Evolutionary conservation across 2,888 invertebrate genomes (phyloP), one percentile per base, ranked within the genome.

Genomic region (Hirtodrosophila alboralis): DNA sequence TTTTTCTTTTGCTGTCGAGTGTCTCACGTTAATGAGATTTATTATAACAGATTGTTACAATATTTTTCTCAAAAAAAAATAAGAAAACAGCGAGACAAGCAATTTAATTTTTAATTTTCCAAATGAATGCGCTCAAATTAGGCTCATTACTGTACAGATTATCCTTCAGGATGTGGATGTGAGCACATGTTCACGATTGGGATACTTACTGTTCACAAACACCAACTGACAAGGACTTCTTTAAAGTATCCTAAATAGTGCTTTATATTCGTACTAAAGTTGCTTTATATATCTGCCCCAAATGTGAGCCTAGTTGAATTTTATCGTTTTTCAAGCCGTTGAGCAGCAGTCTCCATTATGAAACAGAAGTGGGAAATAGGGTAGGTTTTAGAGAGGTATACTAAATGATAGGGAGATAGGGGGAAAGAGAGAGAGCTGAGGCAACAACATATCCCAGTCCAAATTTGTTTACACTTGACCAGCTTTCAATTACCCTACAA

Each of bases 31-130:
- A 84, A 79, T 81, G 76, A 79, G 79, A 84, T 81, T 81, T 81
- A 70, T 84, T 72, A 72, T 60, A 61, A 47, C 63, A 60, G 75
- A 75, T 68, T 84, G 74, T 66, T 52, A 58, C 61, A 72, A 65
- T 70, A 65, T 75, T 63, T 61, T 49, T 26, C 44, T 65, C 60
- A 44, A 48, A 60, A 61, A 51, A 37, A 27, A 41, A 41, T 36
- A 23, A 27, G 51, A 37, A 37, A 36, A 62, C 56, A 69, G 58
- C 69, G 52, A 75, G 62, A 84, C 83, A 81, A 81, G 83, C 84
- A 84, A 81, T 81, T 81, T 81, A 83, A 83, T 83, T 84, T 83
- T 84, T 83, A 83, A 83, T 83, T 83, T 83, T 83, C 85, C 85
- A 84, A 84, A 66, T 77, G 85, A 83, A 83, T 83, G 85, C 83